Percentiles rank a stretch among this genome's conserved stretches.
Evolutionary conservation across 2,888 invertebrate species (phyloP).

Genomic region (Andrena bucephala): DNA sequence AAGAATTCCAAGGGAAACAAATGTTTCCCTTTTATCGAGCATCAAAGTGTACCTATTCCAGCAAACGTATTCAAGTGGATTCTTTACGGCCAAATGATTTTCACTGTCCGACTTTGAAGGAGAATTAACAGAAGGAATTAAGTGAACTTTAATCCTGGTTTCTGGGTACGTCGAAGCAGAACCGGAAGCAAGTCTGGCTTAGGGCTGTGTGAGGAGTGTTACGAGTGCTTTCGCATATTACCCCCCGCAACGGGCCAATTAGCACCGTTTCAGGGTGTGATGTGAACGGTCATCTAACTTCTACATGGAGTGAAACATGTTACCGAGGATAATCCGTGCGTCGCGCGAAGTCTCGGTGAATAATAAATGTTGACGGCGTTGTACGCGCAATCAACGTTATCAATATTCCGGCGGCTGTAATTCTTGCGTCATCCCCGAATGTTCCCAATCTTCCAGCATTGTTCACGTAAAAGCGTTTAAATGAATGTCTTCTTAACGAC

Average conservation of each 20-base stretch:
- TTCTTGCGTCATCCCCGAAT: neutral
- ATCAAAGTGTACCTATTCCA: no score
- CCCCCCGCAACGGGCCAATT: constrained; percentile 76
- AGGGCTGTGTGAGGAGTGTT: constrained; percentile 50
- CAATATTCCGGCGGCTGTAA: neutral
- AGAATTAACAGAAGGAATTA: constrained; percentile 9
- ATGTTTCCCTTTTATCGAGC: neutral
- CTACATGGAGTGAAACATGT: constrained; percentile 50
- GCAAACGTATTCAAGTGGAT: neutral
- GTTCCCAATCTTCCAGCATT: neutral
- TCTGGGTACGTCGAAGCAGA: constrained; percentile 30
- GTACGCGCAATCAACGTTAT: constrained; percentile 29
- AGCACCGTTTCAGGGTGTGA: constrained; percentile 72
- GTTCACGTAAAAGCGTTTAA: neutral
- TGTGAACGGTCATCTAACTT: constrained; percentile 74
- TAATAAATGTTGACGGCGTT: constrained; percentile 42
- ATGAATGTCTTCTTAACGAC: neutral
- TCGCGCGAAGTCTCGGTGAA: constrained; percentile 42
- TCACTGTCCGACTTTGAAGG: neutral
- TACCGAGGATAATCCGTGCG: constrained; percentile 50
- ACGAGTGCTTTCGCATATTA: constrained; percentile 74
- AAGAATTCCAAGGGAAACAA: neutral
- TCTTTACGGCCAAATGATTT: neutral
- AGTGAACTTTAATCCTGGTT: constrained; percentile 29
- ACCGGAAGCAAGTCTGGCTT: constrained; percentile 54